Evolutionary conservation across 2,888 invertebrate genomes (phyloP), one percentile per base, ranked within the genome.

Genomic region (Aelia acuminata): DNA sequence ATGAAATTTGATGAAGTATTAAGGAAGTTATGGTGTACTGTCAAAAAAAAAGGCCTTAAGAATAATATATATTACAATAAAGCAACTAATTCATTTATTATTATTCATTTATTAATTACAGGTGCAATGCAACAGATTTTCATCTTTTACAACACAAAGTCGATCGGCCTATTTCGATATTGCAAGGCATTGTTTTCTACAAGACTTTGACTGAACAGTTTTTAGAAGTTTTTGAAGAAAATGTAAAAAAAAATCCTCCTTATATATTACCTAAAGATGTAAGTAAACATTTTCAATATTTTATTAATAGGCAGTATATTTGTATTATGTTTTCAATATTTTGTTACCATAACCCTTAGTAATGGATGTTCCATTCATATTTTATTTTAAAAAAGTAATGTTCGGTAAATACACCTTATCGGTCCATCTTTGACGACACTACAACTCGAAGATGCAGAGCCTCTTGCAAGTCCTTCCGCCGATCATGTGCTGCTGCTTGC

Each of bases 201-300:
- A 96, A 96, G 90, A 95, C 96, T 1, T 93, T 97, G 5, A 94
- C 96, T 87, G 98, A 98, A 91, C 94, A 96, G 91, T 98, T 98
- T 92, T 94, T 98, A 43, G 95, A 95, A 87, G 96, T 96, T 0
- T 98, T 98, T 92, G 95, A 95, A 91, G 94, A 96, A 57, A 95
- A 96, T 91, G 95, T 97, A 3, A 92, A 94, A 2, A 93, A 94
- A 90, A 97, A 97, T 93, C 95, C 95, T 0, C 92, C 93, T 13
- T 95, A 95, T 53, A 20, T 47, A 48, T 22, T 88, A 2, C 84
- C 87, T n/a, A 50, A 87, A 50, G 48, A 87, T n/a, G 87, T 87
- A 87, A 87, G 84, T 35, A 11, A 5, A 35, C 13, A 35, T 70
- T 70, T 35, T 70, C 18, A 35, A 15, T 26, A 31, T 57, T 31